Evolutionary conservation across 1,140 invertebrate species (phyloP), one percentile per base, ranked within the genome.

Genomic region (Lanistes nyassanus): DNA sequence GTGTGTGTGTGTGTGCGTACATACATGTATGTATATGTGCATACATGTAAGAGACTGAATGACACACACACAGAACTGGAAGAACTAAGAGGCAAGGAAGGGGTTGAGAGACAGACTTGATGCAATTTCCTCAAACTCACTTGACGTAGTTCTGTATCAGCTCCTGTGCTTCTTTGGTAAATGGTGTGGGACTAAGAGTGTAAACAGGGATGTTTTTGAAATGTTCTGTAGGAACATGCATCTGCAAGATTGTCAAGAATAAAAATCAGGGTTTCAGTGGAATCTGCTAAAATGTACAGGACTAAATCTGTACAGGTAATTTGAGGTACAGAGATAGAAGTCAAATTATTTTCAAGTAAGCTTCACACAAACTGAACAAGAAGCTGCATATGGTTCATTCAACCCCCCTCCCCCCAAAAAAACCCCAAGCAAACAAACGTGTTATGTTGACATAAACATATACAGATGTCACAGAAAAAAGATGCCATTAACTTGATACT

Each of bases 121-220:
- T n/a, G n/a, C n/a, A n/a, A n/a, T n/a, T n/a, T n/a, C n/a, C n/a
- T n/a, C n/a, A n/a, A n/a, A 67, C 74, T 78, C 53, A 79, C 75
- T 74, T 80, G 76, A 74, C 74, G 26, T 76, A 77, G 11, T 74
- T 76, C 58, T 80, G 62, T 7, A 80, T 79, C 64, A 70, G 51
- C 55, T 68, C 71, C 51, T 76, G 69, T 23, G 79, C 77, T 64
- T 86, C 82, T 73, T 79, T 85, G 93, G 92, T 87, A 89, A 92
- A 90, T 86, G 81, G 92, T 80, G 93, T 94, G 26, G 97, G 96
- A 81, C 95, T 97, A 53, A 98, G 90, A 81, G 96, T 92, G 75
- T 96, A 96, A 37, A 98, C 95, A 6, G 97, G 96, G 74, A 98
- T 95, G 86, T 95, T 95, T n/a, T 95, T 93, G 90, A 98, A 98